Conservation (phyloP, 2,113 vertebrate species). For the Cyanoderma ruficeps region DNA sequence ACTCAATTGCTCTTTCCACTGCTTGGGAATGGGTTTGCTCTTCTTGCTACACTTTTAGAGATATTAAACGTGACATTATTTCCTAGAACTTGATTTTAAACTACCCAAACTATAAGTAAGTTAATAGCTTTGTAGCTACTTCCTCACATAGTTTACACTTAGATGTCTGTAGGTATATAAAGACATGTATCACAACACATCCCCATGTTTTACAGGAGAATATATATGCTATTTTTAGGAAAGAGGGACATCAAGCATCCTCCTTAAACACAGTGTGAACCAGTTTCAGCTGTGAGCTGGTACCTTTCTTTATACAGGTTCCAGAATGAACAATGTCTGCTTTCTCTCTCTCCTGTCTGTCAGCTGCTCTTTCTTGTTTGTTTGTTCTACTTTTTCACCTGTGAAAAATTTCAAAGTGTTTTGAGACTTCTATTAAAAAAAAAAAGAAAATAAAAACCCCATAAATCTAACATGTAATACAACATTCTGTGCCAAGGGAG, state of each 20-base stretch:
- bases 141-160: background rate
- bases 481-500: background rate
- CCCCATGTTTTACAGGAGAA: background rate
- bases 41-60: background rate
- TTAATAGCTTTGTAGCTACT: background rate
- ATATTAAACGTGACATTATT: background rate
- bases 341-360: constrained; percentile 14
- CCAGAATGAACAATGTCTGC: background rate
- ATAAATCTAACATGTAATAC: background rate
- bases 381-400: constrained; percentile 27
- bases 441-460: background rate
- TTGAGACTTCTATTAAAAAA: background rate
- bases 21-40: background rate
- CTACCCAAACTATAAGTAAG: background rate
- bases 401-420: background rate
- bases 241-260: background rate
- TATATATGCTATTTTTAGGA: background rate
- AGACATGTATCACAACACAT: background rate
- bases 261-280: background rate
- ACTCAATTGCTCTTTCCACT: background rate
- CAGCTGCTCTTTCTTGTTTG: constrained; percentile 3
- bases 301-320: constrained; percentile 29
- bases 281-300: background rate
- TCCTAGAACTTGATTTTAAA: background rate
- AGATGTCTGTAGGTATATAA: background rate